Percentiles rank a stretch among this genome's conserved stretches.
Evolutionary conservation across 1,140 invertebrate species (phyloP).

Genomic region (Bombus pascuorum): DNA sequence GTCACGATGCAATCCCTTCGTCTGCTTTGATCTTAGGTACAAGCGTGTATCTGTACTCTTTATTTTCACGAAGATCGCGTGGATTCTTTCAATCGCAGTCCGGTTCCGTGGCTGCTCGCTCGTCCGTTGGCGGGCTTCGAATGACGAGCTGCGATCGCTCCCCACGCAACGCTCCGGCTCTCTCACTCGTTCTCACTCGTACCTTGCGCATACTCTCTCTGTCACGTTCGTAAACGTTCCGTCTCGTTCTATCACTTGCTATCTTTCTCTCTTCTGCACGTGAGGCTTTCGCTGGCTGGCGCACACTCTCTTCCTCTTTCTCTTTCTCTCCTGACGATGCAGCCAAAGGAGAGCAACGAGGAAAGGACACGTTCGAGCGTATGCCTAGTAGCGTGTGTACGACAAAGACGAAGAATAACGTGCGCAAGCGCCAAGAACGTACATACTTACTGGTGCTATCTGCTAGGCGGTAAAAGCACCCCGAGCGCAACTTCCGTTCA

Average conservation of each 20-base stretch:
- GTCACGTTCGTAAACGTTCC: conserved; percentile 43
- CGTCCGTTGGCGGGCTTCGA: conserved; percentile 81
- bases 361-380: conserved; percentile 1
- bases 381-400: background rate
- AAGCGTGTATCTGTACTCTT: conserved; percentile 25
- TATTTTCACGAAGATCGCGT: conserved; percentile 65
- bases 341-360: conserved; percentile 25
- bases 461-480: conserved; percentile 71
- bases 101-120: conserved; percentile 78
- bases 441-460: conserved; percentile 69
- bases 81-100: conserved; percentile 69
- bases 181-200: conserved; percentile 59
- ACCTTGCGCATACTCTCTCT: conserved; percentile 53
- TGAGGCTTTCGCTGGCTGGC: conserved; percentile 29
- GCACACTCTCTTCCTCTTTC: conserved; percentile 49
- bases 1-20: conserved; percentile 30
- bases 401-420: conserved; percentile 24
- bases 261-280: conserved; percentile 34
- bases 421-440: conserved; percentile 70
- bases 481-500: conserved; percentile 65
- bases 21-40: background rate
- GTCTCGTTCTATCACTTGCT: conserved; percentile 15
- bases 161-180: conserved; percentile 67
- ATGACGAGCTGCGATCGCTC: conserved; percentile 76
- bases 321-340: conserved; percentile 14